Evolutionary conservation across 2,113 vertebrate species (phyloP), one percentile per base, ranked within the genome.

Genomic region (Anoplopoma fimbria): DNA sequence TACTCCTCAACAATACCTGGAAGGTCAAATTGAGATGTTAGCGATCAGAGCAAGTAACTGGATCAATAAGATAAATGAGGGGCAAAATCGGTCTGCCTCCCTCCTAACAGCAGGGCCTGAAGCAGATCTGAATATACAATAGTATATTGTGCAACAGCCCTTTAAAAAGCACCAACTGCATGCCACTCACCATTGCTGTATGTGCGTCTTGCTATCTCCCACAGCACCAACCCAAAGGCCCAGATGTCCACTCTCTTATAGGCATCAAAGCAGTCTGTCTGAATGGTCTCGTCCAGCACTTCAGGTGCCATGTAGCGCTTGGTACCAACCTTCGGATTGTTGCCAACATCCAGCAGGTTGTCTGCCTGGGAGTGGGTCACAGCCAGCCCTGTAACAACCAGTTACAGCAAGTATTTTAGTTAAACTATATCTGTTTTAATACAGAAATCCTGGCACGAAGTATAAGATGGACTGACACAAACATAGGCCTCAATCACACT

Each of bases 291-390:
- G 25, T 96, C 95, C 93, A 96, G 89, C 67, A 96, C 95, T 79
- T 96, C 95, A 0, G 95, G 95, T 2, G 95, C 95, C 95, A 96
- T 96, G 93, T 96, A 96, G 55, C 95, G 94, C 85, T 96, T 96
- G 72, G 95, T 96, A 82, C 95, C 95, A 75, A 96, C 95, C 89
- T 96, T 96, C 0, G 96, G 95, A 77, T 96, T 96, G 89, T 95
- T 96, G 62, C 96, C 96, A 68, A 96, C 94, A 31, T 96, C 95
- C 77, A 96, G 92, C 88, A 93, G 93, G 88, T 96, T 96, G 82
- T 96, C 94, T 4, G 94, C 92, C 89, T 96, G 96, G 0, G 95
- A 95, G 84, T 96, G 96, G 21, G 95, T 96, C 78, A 96, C 96
- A 3, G 95, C 96, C 89, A 96, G 87, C n/a, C 95, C 95, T 96